Evolutionary conservation across 1,140 invertebrate species (phyloP).

Genomic region (Bradynema listronoti): DNA sequence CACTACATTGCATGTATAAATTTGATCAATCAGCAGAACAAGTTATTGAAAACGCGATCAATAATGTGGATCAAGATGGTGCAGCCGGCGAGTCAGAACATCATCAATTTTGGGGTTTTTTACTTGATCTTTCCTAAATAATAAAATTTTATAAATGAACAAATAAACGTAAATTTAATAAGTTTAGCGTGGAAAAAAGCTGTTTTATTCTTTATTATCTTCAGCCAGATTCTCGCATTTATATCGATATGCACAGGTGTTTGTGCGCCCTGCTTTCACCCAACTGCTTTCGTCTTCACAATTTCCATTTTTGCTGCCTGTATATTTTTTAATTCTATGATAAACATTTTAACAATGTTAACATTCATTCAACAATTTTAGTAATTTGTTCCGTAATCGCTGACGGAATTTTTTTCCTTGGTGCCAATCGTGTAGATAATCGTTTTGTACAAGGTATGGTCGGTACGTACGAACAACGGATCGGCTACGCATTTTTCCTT

Average conservation of each 20-base stretch:
- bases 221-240: conserved; percentile 36
- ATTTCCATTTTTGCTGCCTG: conserved; percentile 48
- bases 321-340: conserved; percentile 20
- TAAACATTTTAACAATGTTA: not conserved
- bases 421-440: conserved; percentile 45
- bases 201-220: conserved; percentile 46
- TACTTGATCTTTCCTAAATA: conserved; percentile 1
- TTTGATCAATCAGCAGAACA: conserved; percentile 48
- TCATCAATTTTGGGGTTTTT: conserved; percentile 54
- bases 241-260: conserved; percentile 44
- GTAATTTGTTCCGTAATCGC: conserved; percentile 27
- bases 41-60: conserved; percentile 48
- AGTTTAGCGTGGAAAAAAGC: conserved; percentile 53
- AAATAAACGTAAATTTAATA: too few relatives aligned
- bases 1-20: conserved; percentile 56
- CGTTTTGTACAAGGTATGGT: conserved; percentile 46
- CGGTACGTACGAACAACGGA: conserved; percentile 37
- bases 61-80: conserved; percentile 47
- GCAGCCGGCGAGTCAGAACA: conserved; percentile 56
- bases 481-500: not conserved
- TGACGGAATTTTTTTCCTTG: conserved; percentile 41
- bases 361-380: conserved; percentile 20
- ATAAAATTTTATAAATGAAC: too few relatives aligned
- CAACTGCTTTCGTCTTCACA: conserved; percentile 46
- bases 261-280: conserved; percentile 48